These are phyloP conservation scores for Drosophila formosana DNA, from an alignment of 2,888 invertebrate species.

Conservation along the genomic window DNA sequence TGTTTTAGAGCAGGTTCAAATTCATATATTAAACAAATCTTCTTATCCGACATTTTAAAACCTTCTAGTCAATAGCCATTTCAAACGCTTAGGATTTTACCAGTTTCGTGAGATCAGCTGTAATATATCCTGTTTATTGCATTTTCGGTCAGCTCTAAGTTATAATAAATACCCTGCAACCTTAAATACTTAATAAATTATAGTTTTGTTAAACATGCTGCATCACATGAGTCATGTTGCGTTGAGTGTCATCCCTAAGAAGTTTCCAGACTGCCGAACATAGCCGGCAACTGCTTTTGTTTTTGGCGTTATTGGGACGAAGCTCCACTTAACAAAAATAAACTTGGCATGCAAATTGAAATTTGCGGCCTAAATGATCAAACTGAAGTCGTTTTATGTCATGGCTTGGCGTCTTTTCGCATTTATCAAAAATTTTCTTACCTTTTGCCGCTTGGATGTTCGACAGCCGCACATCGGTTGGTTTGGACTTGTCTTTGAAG, in stretches of 20 bases:
- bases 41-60: too few species aligned
- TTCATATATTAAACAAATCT: too few species aligned
- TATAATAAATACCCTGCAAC: not conserved
- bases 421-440: conserved; percentile 83
- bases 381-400: conserved; percentile 4
- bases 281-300: conserved; percentile 67
- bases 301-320: conserved; percentile 22
- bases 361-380: conserved; percentile 44
- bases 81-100: too few species aligned
- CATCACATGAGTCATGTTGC: conserved; percentile 71
- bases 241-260: conserved; percentile 60
- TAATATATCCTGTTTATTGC: not conserved
- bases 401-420: conserved; percentile 15
- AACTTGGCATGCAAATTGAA: not conserved
- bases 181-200: not conserved
- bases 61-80: too few species aligned
- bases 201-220: conserved; percentile 2
- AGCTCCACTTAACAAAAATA: not conserved
- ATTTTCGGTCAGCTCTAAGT: not conserved
- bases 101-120: too few species aligned
- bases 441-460: conserved; percentile 99
- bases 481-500: conserved; percentile 97
- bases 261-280: conserved; percentile 66
- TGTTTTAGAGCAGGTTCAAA: too few species aligned
- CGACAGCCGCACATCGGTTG: conserved; percentile 95